A percentile compares a stretch with the other conserved stretches of the same genome.
Conservation (phyloP, 2,113 vertebrate genomes). For the mouse (Mus musculus) region DNA sequence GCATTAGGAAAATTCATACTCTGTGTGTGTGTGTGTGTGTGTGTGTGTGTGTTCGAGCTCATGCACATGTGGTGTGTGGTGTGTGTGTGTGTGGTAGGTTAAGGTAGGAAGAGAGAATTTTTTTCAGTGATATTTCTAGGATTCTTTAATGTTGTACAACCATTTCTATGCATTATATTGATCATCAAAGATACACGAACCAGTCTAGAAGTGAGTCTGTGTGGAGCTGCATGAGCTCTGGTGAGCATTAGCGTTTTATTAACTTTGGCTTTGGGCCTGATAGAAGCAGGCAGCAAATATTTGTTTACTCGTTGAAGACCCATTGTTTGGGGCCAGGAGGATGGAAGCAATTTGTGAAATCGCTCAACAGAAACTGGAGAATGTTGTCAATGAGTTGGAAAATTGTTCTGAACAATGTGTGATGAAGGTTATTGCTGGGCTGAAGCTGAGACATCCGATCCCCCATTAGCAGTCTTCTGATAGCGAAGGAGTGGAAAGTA, state of each 20-base stretch:
- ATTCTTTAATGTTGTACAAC: not conserved
- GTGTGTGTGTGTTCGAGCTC: not conserved
- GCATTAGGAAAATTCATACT: not conserved
- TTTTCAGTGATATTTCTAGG: not conserved
- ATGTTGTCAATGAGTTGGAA: constrained; percentile 72
- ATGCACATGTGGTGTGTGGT: not conserved
- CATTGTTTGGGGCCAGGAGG: constrained; percentile 32
- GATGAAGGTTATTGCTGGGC: constrained; percentile 28
- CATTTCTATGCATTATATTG: not conserved
- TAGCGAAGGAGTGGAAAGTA: not conserved
- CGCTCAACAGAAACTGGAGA: constrained; percentile 70
- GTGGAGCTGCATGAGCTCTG: not conserved
- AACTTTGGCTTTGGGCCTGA: constrained; percentile 22
- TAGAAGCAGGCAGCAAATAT: not conserved
- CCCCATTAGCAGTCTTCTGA: constrained; percentile 41
- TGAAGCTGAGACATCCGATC: not conserved
- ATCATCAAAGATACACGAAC: constrained; percentile 2
- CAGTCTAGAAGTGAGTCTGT: not conserved
- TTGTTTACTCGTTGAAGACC: constrained; percentile 57
- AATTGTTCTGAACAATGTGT: constrained; percentile 66
- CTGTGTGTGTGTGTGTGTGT: not conserved
- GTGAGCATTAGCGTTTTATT: constrained; percentile 35
- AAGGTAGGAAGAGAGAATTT: not conserved
- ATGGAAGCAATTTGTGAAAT: constrained; percentile 74
- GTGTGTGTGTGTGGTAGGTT: not conserved